Conservation (phyloP, 2,113 vertebrate genomes). For the Nematolebias whitei region DNA sequence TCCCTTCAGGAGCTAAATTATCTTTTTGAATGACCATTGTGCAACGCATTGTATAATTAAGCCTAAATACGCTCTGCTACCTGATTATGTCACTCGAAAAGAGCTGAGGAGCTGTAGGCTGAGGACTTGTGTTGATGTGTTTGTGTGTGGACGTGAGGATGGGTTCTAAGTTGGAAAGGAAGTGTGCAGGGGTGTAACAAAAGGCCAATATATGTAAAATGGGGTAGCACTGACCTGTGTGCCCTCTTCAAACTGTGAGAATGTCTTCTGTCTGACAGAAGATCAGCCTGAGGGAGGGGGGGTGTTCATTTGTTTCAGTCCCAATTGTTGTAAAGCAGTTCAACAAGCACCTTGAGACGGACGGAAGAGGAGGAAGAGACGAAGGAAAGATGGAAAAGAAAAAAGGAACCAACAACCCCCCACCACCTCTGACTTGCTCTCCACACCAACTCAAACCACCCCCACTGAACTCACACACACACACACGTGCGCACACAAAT, state of each 20-base stretch:
- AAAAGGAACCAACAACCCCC: constrained; percentile 71
- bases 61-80: constrained; percentile 76
- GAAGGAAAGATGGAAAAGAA: constrained; percentile 51
- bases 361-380: constrained; percentile 54
- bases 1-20: constrained; percentile 80
- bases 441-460: constrained; percentile 62
- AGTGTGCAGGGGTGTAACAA: constrained; percentile 45
- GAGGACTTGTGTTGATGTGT: constrained; percentile 26
- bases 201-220: constrained; percentile 60
- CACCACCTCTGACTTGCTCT: constrained; percentile 79
- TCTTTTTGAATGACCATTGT: constrained; percentile 77
- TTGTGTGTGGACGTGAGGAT: constrained; percentile 42
- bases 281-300: constrained; percentile 27
- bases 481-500: constrained; percentile 28
- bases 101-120: constrained; percentile 40
- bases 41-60: constrained; percentile 80
- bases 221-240: constrained; percentile 63
- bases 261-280: constrained; percentile 70
- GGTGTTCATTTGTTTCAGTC: constrained; percentile 62
- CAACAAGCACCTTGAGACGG: constrained; percentile 48
- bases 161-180: constrained; percentile 38
- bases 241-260: constrained; percentile 71
- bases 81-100: constrained; percentile 77
- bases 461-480: constrained; percentile 17
- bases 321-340: constrained; percentile 59